phyloP scores from a whole-genome alignment of 2,113 vertebrate species.

The Amazona vittata region DNA sequence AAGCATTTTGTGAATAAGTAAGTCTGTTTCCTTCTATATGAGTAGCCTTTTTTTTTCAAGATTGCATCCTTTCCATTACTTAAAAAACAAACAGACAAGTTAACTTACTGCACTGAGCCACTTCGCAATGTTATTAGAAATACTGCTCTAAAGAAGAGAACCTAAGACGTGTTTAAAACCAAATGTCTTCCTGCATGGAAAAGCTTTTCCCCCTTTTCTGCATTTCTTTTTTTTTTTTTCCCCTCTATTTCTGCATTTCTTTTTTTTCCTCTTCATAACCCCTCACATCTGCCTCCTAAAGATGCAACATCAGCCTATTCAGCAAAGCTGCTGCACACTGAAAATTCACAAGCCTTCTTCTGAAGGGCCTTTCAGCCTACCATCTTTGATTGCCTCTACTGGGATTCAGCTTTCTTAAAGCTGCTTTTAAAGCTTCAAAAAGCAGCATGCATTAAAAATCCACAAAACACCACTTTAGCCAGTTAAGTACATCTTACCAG shows the following conservation, averaged over 20 bases:
- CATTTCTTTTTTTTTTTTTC: background rate
- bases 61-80: background rate
- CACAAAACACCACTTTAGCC: constrained; percentile 16
- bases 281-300: background rate
- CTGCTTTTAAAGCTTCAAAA: background rate
- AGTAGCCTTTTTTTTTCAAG: background rate
- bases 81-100: background rate
- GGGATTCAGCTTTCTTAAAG: constrained; percentile 36
- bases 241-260: background rate
- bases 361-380: background rate
- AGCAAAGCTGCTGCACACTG: background rate
- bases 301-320: background rate
- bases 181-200: background rate
- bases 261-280: background rate
- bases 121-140: background rate
- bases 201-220: background rate
- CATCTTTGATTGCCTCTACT: constrained; percentile 10
- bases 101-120: background rate
- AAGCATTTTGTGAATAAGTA: background rate
- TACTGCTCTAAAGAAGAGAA: background rate
- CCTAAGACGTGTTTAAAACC: background rate
- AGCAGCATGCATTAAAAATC: background rate
- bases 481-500: constrained; percentile 12
- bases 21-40: background rate
- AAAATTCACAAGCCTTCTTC: background rate